Evolutionary conservation across 1,140 invertebrate genomes (phyloP).

Genomic region (Brachionus paranguensis): DNA sequence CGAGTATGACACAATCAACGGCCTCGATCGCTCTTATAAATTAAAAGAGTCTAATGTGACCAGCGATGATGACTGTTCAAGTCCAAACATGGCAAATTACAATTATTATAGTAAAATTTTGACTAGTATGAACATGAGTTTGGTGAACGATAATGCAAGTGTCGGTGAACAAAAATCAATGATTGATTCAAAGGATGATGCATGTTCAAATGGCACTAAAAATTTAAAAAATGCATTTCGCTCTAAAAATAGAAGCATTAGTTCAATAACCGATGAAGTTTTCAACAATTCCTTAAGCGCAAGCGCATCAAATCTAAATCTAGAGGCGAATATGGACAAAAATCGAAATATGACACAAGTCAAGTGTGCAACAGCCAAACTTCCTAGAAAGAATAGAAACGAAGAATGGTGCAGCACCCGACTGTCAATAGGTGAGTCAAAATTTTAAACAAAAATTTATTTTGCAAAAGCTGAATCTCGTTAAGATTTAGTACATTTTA

Average conservation of each 20-base stretch:
- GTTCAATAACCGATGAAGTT: slow-evolving; percentile 8
- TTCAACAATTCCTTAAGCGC: slow-evolving; percentile 15
- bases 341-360: not conserved
- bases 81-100: not conserved
- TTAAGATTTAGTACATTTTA: too few relatives aligned
- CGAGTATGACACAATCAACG: too few relatives aligned
- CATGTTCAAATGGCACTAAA: not conserved
- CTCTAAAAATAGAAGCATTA: not conserved
- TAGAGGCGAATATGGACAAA: not conserved
- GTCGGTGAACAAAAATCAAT: not conserved
- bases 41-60: not conserved
- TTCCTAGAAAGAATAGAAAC: not conserved
- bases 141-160: not conserved
- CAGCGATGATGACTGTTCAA: slow-evolving; percentile 9
- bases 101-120: slow-evolving; percentile 34
- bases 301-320: slow-evolving; percentile 17
- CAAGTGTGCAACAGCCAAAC: not conserved
- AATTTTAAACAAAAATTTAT: not conserved
- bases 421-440: not conserved
- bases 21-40: too few relatives aligned
- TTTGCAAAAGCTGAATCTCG: too few relatives aligned
- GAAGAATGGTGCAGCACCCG: not conserved
- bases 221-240: not conserved
- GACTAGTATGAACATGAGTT: not conserved
- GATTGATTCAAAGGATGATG: not conserved